A percentile compares a stretch with the other conserved stretches of the same genome.
Conservation (phyloP, 2,888 invertebrate species). For the Phengaris arion region DNA sequence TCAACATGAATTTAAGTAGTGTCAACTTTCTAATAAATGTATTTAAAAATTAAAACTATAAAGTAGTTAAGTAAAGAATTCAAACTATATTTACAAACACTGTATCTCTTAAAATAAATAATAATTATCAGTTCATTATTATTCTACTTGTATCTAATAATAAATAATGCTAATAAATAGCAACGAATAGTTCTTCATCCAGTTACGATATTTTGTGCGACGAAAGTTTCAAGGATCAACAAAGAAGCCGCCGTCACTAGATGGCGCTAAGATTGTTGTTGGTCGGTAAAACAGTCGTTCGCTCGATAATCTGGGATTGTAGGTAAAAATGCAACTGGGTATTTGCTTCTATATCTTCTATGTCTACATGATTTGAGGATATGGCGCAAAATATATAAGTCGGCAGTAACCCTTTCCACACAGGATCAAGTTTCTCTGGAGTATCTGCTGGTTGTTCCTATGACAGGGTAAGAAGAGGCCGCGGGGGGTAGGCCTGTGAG, state of each 20-base stretch:
- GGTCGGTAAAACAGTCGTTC: constrained; percentile 11
- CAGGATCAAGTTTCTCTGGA: constrained; percentile 34
- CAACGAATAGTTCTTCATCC: neutral
- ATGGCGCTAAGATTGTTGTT: constrained; percentile 5
- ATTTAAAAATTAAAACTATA: neutral
- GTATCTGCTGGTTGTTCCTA: constrained; percentile 30
- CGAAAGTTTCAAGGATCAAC: constrained; percentile 13
- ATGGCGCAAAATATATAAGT: neutral
- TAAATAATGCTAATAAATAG: neutral
- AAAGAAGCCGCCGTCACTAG: neutral
- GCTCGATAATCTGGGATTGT: neutral
- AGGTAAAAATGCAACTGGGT: neutral
- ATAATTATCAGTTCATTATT: constrained; percentile 17
- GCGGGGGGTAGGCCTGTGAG: constrained; percentile 38
- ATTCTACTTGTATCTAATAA: neutral
- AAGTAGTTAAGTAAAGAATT: neutral
- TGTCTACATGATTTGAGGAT: neutral
- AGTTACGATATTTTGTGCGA: neutral
- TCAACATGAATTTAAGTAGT: too few relatives aligned
- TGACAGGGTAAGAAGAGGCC: constrained; percentile 41
- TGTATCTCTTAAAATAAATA: constrained; percentile 8
- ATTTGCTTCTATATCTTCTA: neutral
- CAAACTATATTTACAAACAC: constrained; percentile 24
- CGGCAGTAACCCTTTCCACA: constrained; percentile 42
- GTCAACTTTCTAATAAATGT: neutral